A percentile compares a stretch with the other conserved stretches of the same genome.
phyloP scores from a whole-genome alignment of 1,140 invertebrate genomes.

The Steinernema feltiae region DNA sequence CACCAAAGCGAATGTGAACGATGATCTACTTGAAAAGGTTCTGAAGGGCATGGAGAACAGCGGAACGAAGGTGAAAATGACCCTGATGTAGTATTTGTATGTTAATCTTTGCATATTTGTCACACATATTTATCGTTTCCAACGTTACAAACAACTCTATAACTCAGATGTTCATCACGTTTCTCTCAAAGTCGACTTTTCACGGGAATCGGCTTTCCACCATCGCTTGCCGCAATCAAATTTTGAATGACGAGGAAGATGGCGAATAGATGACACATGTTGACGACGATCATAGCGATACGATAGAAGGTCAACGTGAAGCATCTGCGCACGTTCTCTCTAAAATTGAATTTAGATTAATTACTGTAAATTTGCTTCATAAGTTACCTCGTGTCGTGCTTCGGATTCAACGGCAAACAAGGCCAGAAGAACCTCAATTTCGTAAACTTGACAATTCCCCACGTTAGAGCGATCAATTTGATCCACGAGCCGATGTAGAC shows the following conservation, averaged over 20 bases:
- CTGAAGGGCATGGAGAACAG: no score
- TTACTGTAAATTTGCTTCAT: background rate
- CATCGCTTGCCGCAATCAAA: constrained; percentile 43
- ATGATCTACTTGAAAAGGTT: no score
- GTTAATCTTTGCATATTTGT: no score
- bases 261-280: constrained; percentile 54
- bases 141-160: no score
- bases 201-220: constrained; percentile 45
- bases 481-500: constrained; percentile 35
- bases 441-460: constrained; percentile 56
- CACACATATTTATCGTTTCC: no score
- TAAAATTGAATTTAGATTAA: constrained; percentile 24
- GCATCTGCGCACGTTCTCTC: constrained; percentile 54
- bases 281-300: constrained; percentile 52
- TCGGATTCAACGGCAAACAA: constrained; percentile 53
- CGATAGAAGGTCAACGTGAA: constrained; percentile 53
- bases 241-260: constrained; percentile 56
- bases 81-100: no score
- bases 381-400: constrained; percentile 41
- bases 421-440: constrained; percentile 58
- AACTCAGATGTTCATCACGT: no score
- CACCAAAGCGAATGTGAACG: no score
- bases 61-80: no score
- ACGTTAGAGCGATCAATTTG: constrained; percentile 52
- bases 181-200: background rate